Evolutionary conservation across 2,888 invertebrate genomes (phyloP), one percentile per base, ranked within the genome.

Genomic region (Caenorhabditis sp.): DNA sequence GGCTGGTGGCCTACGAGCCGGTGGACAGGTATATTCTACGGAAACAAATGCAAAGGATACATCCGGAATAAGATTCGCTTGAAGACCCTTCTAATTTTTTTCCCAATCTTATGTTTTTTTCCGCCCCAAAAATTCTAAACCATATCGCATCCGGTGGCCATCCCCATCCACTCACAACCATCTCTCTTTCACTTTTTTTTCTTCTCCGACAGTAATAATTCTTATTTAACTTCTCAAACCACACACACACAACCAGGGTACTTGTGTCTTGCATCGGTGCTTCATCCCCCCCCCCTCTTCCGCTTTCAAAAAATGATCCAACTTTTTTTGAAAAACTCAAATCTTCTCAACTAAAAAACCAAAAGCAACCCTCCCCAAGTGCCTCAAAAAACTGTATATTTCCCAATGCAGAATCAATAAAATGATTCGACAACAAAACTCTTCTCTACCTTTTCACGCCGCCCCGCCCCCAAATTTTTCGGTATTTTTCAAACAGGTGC

Each of bases 21-120:
- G 88, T 91, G 90, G 91, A 91, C 89, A 88, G 90, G 84, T 89
- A 87, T 87, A 86, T 85, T 73, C 85, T 90, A 84, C 86, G 89
- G 85, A 86, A 80, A 69, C 88, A 87, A 85, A 86, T 84, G 83
- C 86, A 86, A 89, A 90, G 89, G 88, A 88, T 88, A 68, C 89
- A 88, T 84, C 90, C 88, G 87, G 82, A 77, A 84, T 90, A 86
- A 89, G 83, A 80, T 88, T 90, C 69, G 87, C 84, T 38, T 87
- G 51, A 84, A 12, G 26, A 44, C 12, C 19, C 31, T 5, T 19
- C 12, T 35, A 31, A 31, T 61, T 51, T 38, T 38, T n/a, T n/a
- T n/a, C n/a, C 44, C 22, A 6, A 8, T 47, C n/a, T 47, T 44
- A 10, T 16, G n/a, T 3, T 35, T 24, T 31, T 26, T 59, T 70